phyloP scores from a whole-genome alignment of 2,113 vertebrate species.

The Peromyscus maniculatus region DNA sequence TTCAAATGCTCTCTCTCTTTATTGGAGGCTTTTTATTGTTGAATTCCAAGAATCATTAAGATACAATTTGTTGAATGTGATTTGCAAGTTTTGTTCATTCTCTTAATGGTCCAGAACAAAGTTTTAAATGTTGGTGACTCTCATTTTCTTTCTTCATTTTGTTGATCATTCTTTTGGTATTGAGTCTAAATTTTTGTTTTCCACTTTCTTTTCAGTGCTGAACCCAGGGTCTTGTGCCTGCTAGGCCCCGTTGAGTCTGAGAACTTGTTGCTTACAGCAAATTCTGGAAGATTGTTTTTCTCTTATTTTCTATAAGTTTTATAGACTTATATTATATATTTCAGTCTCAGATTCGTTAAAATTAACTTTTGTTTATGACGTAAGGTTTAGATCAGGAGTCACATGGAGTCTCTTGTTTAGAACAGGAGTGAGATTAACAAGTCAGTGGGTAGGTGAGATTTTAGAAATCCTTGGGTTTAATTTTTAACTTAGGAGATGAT shows the following conservation, averaged over 20 bases:
- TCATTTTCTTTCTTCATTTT: background rate
- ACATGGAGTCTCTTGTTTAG: background rate
- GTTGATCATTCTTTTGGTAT: background rate
- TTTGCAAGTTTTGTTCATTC: background rate
- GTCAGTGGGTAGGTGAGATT: background rate
- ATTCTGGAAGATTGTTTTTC: background rate
- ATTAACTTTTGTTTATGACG: background rate
- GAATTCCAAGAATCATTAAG: background rate
- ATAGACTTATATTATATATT: background rate
- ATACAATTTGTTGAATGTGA: background rate
- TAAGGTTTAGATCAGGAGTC: background rate
- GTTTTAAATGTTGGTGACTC: background rate
- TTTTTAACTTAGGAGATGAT: conserved; percentile 36
- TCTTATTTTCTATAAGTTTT: background rate
- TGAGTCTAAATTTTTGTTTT: background rate
- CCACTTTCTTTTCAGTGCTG: background rate
- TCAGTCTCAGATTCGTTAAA: background rate
- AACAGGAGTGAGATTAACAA: background rate
- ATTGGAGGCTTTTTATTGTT: conserved; percentile 5
- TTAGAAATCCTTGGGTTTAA: background rate
- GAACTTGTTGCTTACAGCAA: background rate
- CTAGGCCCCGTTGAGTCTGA: background rate
- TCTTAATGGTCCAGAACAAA: background rate
- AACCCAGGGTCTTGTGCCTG: background rate
- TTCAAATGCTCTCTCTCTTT: background rate